Base-by-base conservation (phyloP, 1,140 invertebrate species). In the Harlomillsia oculata region DNA sequence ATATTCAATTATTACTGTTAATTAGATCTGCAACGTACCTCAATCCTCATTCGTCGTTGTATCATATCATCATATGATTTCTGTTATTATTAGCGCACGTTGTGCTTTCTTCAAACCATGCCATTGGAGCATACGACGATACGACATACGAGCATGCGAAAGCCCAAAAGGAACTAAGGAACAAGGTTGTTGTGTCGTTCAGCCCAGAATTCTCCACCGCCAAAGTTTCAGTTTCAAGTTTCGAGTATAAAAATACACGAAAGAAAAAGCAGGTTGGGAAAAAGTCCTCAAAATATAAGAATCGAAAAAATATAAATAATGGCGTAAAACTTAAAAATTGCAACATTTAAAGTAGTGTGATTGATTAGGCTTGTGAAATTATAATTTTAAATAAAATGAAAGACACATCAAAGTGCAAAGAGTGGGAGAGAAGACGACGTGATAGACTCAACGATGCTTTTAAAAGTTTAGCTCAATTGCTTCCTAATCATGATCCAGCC, bases 381-480 rank as follows among this genome's bases (percentile, higher is more conserved):
- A 56, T 37, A 2, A 61, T 36, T 16, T 32, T 36, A 20, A 55
- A 45, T n/a, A n/a, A 26, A 50, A 44, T 53, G 32, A 56, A 51
- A 39, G 53, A 63, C 44, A 54, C 34, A 18, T 29, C 26, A 2
- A 70, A 73, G 67, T 69, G 69, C 61, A 66, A 73, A 55, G 63
- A 70, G 63, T 78, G 75, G 73, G 77, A 78, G 66, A 70, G 72
- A 63, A 69, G 73, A 40, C 63, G 77, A 21, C 65, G 77, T 61
- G 69, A 75, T 54, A 68, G 74, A 55, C 62, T 78, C 11, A 74
- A 76, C 40, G 68, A 70, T 4, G 69, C 67, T 18, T 78, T 78
- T 66, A 63, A 66, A 9, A 68, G 68, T 36, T 63, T 78, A 29
- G 67, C 68, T 30, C 70, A 72, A 65, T 60, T 75, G 5, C 63